Conservation (phyloP, 2,888 invertebrate species). For the Portevinia maculata region DNA sequence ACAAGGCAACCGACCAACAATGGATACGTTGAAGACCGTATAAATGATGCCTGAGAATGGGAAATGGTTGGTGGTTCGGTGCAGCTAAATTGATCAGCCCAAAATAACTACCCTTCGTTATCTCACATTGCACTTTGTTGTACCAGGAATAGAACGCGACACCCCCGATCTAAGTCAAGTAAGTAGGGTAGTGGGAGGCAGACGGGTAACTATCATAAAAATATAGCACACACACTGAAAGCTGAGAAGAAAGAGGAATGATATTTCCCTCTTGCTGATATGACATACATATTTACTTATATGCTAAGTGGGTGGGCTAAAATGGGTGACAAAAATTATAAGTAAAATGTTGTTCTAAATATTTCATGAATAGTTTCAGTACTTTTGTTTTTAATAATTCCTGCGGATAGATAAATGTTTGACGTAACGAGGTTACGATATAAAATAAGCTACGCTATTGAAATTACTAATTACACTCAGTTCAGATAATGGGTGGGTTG, state of each 20-base stretch:
- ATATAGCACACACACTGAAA: constrained; percentile 37
- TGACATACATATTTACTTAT: no score
- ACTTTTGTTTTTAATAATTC: no score
- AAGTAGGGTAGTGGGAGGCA: constrained; percentile 1
- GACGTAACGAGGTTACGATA: no score
- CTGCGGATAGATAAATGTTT: no score
- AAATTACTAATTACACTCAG: no score
- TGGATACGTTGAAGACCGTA: constrained; percentile 35
- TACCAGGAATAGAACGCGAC: constrained; percentile 5
- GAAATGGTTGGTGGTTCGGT: constrained; percentile 7
- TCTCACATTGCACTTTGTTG: constrained; percentile 39
- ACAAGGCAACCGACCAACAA: constrained; percentile 30
- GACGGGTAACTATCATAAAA: constrained; percentile 31
- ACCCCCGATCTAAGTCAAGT: constrained; percentile 36
- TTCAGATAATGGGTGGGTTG: no score
- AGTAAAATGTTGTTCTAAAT: no score
- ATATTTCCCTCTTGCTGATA: no score
- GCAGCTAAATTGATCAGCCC: constrained; percentile 30
- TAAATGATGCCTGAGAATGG: constrained; percentile 29
- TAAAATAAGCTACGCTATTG: no score
- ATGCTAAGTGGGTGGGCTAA: constrained; percentile 11
- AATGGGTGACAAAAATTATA: constrained; percentile 28
- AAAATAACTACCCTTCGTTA: constrained; percentile 23
- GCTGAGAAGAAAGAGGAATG: not conserved
- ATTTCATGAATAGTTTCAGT: no score